Percentiles rank a stretch among this genome's conserved stretches.
Conservation (phyloP, 2,797 vertebrate species). For the Aphelocoma californica region DNA sequence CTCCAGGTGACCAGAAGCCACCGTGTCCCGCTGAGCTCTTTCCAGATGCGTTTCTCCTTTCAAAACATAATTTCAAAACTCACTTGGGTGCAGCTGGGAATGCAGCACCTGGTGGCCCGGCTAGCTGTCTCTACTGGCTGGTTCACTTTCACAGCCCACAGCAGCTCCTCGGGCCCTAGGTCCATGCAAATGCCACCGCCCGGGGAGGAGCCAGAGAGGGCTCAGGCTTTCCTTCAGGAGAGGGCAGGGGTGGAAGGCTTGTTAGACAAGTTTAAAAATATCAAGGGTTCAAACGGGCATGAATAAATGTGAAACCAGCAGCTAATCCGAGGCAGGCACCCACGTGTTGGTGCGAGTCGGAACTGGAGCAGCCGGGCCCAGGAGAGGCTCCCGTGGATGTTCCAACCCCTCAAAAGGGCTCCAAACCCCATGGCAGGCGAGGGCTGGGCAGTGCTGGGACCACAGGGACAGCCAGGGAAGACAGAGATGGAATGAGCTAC, state of each 20-base stretch:
- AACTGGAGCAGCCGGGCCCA: background rate
- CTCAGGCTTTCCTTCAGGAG: background rate
- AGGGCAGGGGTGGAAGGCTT: background rate
- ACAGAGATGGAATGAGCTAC: background rate
- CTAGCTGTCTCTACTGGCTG: background rate
- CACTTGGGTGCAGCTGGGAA: background rate
- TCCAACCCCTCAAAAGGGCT: fast-evolving
- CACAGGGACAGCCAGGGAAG: background rate
- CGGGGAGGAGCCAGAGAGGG: background rate
- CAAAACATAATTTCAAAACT: background rate
- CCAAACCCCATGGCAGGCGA: fast-evolving
- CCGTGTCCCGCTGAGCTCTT: fast-evolving
- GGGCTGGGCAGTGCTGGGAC: background rate
- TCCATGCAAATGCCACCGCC: background rate
- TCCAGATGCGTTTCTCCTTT: background rate
- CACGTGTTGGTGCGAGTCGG: background rate
- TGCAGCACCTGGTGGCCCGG: background rate
- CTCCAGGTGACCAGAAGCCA: background rate
- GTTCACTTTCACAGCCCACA: background rate
- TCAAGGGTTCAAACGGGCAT: background rate
- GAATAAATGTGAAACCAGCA: background rate
- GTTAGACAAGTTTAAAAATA: background rate
- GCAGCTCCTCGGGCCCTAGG: background rate
- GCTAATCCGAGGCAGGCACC: background rate
- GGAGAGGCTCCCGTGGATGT: background rate